Base-by-base conservation (phyloP, 2,797 vertebrate genomes). In the Thaleichthys pacificus region DNA sequence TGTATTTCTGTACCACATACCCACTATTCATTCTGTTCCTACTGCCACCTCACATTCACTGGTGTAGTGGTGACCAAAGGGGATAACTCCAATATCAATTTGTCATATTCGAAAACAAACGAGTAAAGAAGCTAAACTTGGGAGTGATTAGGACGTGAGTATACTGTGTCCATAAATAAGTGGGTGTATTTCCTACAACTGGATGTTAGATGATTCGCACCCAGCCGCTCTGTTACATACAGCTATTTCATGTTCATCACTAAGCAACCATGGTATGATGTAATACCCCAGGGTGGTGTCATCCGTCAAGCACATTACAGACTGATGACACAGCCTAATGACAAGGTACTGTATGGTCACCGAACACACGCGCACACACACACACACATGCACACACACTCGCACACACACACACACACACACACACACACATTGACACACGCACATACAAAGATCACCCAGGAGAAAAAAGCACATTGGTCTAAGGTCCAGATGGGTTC, bases 351-450 rank as follows among this genome's bases (percentile, higher is more conserved):
- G 51, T 54, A n/a, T 54, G 51, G 51, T 54, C 51, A n/a, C 51
- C 19, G 51, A 8, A 60, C 58, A 60, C n/a, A 26, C 58, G 7
- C 19, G 24, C 57, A 26, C 21, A 11, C 57, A 58, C n/a, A 22
- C 57, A 60, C 57, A 60, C 60, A 30, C 7, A 17, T 4, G 1
- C 21, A 22, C 35, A 66, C 38, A 47, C 38, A 47, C 21, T 15
- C 35, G 47, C 38, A 47, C 38, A 47, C 35, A 11, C n/a, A 65
- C 63, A 47, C 63, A 47, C 35, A 24, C 63, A 24, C 24, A 42
- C 63, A 42, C 63, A 65, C 19, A 65, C 35, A 65, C 32, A 65
- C 63, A 65, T 15, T 21, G 6, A 7, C 61, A 61, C 60, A 62
- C 3, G 38, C 38, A 57, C 56, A 57, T 22, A 57, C 56, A 21